Evolutionary conservation across 2,797 vertebrate genomes (phyloP).

Genomic region (Gymnodraco acuticeps): DNA sequence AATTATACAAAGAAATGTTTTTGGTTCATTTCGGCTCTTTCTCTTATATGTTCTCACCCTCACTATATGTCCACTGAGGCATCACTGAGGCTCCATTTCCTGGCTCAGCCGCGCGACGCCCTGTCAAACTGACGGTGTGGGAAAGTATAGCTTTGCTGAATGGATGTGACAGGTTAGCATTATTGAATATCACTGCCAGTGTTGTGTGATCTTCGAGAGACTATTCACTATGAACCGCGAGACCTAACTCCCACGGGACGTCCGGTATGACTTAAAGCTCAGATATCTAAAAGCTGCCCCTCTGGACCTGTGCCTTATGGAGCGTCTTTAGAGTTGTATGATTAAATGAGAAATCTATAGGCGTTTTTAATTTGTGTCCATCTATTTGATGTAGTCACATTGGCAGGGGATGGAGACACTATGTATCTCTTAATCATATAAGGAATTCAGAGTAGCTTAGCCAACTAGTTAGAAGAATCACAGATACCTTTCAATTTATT

Average conservation of each 20-base stretch:
- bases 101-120: not conserved
- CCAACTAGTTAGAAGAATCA: too few relatives aligned
- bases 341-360: constrained; percentile 18
- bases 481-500: too few relatives aligned
- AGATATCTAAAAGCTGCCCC: constrained; percentile 19
- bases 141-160: constrained; percentile 68
- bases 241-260: constrained; percentile 14
- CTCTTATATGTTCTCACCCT: constrained; percentile 4
- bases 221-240: constrained; percentile 36
- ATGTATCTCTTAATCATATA: too few relatives aligned
- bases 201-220: constrained; percentile 42
- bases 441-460: too few relatives aligned
- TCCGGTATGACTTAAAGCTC: constrained; percentile 17
- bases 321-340: constrained; percentile 12
- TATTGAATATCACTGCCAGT: constrained; percentile 60
- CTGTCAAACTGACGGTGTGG: constrained; percentile 65
- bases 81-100: constrained; percentile 11
- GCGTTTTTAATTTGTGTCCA: constrained; percentile 16
- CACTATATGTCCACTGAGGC: not conserved
- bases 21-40: not conserved
- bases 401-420: too few relatives aligned
- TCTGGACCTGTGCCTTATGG: constrained; percentile 1
- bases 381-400: too few relatives aligned
- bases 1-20: not conserved
- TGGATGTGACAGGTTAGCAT: constrained; percentile 71